A percentile compares a stretch with the other conserved stretches of the same genome.
Conservation (phyloP, 2,888 invertebrate genomes). For the Dynastes hyllus region DNA sequence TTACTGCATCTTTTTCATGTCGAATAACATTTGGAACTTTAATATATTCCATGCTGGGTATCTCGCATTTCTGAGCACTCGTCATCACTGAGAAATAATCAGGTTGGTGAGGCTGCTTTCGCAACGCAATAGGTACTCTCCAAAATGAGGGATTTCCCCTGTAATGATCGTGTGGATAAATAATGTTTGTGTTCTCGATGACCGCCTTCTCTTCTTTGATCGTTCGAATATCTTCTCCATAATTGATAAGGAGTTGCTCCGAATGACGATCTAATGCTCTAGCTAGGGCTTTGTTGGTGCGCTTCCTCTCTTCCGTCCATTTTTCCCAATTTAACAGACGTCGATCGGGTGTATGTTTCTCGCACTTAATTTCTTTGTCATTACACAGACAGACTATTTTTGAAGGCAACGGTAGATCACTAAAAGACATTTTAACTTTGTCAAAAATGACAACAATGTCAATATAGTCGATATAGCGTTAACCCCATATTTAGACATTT, state of each 20-base stretch:
- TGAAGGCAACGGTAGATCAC: constrained; percentile 47
- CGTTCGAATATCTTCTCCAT: constrained; percentile 60
- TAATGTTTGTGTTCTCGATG: constrained; percentile 63
- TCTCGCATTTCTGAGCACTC: constrained; percentile 61
- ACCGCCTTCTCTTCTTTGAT: constrained; percentile 63
- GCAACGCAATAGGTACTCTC: constrained; percentile 62
- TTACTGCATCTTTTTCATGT: constrained; percentile 62
- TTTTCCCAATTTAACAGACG: constrained; percentile 63
- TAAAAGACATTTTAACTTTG: constrained; percentile 52
- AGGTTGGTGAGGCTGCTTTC: constrained; percentile 52
- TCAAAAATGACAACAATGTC: constrained; percentile 32
- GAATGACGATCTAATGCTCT: constrained; percentile 57
- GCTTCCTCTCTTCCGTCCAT: constrained; percentile 64
- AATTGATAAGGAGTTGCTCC: constrained; percentile 63
- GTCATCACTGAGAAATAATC: constrained; percentile 61
- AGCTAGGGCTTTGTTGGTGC: constrained; percentile 59
- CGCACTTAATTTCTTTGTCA: background rate
- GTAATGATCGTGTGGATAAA: constrained; percentile 63
- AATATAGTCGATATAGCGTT: background rate
- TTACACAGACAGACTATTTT: constrained; percentile 22
- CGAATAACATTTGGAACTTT: constrained; percentile 61
- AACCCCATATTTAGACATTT: background rate
- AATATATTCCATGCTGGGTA: constrained; percentile 63
- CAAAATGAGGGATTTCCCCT: constrained; percentile 68
- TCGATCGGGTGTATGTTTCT: constrained; percentile 54